Conservation (phyloP, 2,797 vertebrate genomes). For the Gobionotothen gibberifrons region DNA sequence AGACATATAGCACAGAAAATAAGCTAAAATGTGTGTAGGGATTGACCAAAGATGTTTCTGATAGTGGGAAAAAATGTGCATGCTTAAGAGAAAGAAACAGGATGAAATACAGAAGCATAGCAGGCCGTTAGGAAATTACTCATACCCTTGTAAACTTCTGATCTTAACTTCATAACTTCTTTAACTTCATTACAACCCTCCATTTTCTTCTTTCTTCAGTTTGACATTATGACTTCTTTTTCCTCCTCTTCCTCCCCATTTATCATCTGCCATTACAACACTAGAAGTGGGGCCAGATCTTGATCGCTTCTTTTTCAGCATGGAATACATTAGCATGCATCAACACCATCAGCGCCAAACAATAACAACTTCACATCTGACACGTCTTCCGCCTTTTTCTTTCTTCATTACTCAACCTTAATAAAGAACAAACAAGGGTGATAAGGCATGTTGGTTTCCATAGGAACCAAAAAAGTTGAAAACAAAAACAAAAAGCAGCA, state of each 20-base stretch:
- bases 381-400: conserved; percentile 98
- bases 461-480: conserved; percentile 60
- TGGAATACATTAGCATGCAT: conserved; percentile 95
- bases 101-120: conserved; percentile 84
- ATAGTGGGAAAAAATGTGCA: conserved; percentile 73
- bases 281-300: conserved; percentile 81
- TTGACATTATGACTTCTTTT: conserved; percentile 91
- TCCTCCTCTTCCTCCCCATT: conserved; percentile 83
- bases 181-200: conserved; percentile 89
- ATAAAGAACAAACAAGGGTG: conserved; percentile 87
- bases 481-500: conserved; percentile 51
- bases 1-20: conserved; percentile 32
- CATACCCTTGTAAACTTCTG: conserved; percentile 98
- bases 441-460: conserved; percentile 80
- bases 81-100: conserved; percentile 79
- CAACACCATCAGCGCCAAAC: conserved; percentile 99
- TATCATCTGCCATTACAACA: conserved; percentile 83
- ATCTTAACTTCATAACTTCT: conserved; percentile 91
- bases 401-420: conserved; percentile 99
- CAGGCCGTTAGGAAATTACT: conserved; percentile 97
- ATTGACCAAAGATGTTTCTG: conserved; percentile 67
- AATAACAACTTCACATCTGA: conserved; percentile 98
- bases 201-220: conserved; percentile 99
- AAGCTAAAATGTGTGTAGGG: conserved; percentile 44
- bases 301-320: conserved; percentile 87